phyloP scores from a whole-genome alignment of 2,797 vertebrate genomes.

The Eremophila alpestris region DNA sequence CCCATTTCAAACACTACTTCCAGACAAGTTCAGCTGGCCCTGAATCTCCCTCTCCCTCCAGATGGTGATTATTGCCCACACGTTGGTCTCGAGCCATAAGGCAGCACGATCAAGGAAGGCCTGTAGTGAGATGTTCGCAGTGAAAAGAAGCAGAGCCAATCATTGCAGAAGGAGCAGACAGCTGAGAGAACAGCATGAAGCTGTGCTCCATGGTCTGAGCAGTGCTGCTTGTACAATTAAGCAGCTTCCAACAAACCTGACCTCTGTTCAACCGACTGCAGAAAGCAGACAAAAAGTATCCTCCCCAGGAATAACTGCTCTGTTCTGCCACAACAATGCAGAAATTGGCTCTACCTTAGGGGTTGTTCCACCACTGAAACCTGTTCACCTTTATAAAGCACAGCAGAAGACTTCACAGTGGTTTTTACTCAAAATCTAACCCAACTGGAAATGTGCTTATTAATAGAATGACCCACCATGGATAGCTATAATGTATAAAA shows the following conservation, averaged over 20 bases:
- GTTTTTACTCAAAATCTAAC: slow-evolving; percentile 33
- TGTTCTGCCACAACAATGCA: slow-evolving; percentile 35
- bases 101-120: slow-evolving; percentile 46
- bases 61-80: slow-evolving; percentile 52
- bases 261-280: slow-evolving; percentile 22
- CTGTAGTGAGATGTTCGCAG: slow-evolving; percentile 1
- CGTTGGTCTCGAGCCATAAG: slow-evolving; percentile 45
- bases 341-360: slow-evolving; percentile 25
- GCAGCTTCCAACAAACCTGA: slow-evolving; percentile 55
- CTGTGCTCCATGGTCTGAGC: slow-evolving; percentile 50
- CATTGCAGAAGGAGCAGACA: slow-evolving; percentile 53
- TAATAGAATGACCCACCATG: background rate
- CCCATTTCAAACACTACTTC: background rate
- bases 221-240: slow-evolving; percentile 54
- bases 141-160: slow-evolving; percentile 36
- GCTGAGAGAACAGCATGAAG: slow-evolving; percentile 59
- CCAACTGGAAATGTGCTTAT: background rate
- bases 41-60: slow-evolving; percentile 21
- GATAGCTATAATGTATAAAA: background rate
- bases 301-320: slow-evolving; percentile 46
- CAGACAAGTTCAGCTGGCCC: slow-evolving; percentile 13
- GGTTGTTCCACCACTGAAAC: slow-evolving; percentile 37
- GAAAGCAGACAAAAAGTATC: slow-evolving; percentile 55
- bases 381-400: slow-evolving; percentile 28
- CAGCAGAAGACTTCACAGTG: slow-evolving; percentile 16